A percentile compares a stretch with the other conserved stretches of the same genome.
phyloP scores from a whole-genome alignment of 2,888 invertebrate species.

The Girardia tigrina region DNA sequence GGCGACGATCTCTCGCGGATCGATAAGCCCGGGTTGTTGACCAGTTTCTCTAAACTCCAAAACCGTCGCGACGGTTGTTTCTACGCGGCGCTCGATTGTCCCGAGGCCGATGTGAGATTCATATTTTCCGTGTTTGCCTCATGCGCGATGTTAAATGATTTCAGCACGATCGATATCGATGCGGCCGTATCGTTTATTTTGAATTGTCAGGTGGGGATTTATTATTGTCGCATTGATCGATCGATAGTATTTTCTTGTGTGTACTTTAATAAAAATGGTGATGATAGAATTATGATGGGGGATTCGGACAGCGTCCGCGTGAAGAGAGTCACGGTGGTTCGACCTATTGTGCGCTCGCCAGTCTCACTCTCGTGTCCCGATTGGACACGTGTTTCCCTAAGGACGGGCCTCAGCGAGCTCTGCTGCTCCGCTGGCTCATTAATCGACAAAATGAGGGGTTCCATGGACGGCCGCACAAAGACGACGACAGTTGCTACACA shows the following conservation, averaged over 20 bases:
- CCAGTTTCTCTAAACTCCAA: constrained; percentile 68
- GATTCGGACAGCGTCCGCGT: constrained; percentile 58
- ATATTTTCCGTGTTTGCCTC: constrained; percentile 86
- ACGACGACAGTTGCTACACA: constrained; percentile 89
- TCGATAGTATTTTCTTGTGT: too few relatives aligned
- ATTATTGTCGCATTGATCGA: neutral
- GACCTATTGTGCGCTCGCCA: constrained; percentile 89
- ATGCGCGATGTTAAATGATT: constrained; percentile 75
- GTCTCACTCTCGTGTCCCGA: constrained; percentile 61
- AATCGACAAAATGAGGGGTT: constrained; percentile 60
- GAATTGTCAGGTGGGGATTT: constrained; percentile 63
- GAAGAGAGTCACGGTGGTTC: constrained; percentile 94
- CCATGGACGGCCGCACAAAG: constrained; percentile 87
- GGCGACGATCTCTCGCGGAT: constrained; percentile 73
- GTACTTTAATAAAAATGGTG: too few relatives aligned
- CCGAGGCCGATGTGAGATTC: constrained; percentile 76
- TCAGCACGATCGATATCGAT: constrained; percentile 70
- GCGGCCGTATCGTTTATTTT: constrained; percentile 66
- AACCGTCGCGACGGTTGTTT: constrained; percentile 71
- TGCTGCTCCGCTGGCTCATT: constrained; percentile 67
- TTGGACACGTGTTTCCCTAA: constrained; percentile 52
- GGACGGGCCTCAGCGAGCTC: constrained; percentile 35
- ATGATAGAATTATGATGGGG: constrained; percentile 86
- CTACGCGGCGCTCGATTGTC: constrained; percentile 66
- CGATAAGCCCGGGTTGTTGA: constrained; percentile 64